Conservation (phyloP, 2,888 invertebrate genomes). For the Lycophotia porphyrea region DNA sequence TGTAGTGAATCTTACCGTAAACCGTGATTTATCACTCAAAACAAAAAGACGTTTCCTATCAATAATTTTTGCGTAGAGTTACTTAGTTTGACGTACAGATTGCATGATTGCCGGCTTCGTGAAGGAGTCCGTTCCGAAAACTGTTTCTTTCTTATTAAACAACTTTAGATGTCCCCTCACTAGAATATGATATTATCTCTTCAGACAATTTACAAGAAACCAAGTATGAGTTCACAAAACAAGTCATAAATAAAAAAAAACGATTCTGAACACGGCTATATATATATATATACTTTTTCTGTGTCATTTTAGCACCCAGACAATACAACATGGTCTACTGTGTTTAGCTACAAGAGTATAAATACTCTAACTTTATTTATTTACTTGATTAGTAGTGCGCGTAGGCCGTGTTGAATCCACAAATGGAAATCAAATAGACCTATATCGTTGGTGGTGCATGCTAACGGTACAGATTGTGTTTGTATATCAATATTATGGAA, state of each 20-base stretch:
- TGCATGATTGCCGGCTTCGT: not conserved
- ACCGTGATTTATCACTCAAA: not conserved
- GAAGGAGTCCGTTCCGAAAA: not conserved
- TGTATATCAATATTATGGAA: conserved; percentile 9
- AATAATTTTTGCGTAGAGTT: not conserved
- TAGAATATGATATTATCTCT: not conserved
- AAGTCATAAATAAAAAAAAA: not conserved
- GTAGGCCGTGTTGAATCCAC: not conserved
- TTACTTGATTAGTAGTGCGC: conserved; percentile 18
- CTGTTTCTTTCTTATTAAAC: not conserved
- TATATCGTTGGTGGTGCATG: conserved; percentile 11
- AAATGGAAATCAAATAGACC: conserved; percentile 1
- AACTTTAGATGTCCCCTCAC: not conserved
- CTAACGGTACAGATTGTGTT: conserved; percentile 17
- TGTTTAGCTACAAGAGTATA: conserved; percentile 22
- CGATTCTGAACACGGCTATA: no score
- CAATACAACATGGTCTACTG: conserved; percentile 25
- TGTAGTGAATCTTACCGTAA: not conserved
- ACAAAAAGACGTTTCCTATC: not conserved
- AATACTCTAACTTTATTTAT: conserved; percentile 14
- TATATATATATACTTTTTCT: no score
- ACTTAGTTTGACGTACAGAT: not conserved
- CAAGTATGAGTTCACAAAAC: conserved; percentile 28
- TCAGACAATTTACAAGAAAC: not conserved
- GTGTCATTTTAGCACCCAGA: conserved; percentile 46